Conservation (phyloP, 2,888 invertebrate species). For the Plutella xylostella region DNA sequence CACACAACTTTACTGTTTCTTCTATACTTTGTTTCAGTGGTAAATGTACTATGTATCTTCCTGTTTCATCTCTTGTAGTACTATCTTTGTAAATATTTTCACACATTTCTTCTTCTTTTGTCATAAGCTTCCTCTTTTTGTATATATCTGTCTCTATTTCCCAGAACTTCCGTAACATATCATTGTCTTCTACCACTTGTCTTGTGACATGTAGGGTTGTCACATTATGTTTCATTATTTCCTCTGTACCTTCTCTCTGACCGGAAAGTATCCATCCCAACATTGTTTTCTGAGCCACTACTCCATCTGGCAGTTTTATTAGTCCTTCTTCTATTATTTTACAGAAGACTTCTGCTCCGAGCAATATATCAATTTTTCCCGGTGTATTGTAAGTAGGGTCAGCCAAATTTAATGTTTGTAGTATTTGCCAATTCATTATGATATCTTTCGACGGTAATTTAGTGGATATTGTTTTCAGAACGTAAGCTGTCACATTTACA, state of each 20-base stretch:
- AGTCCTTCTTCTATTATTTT: conserved; percentile 19
- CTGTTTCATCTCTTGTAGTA: conserved; percentile 11
- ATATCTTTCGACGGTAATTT: conserved; percentile 12
- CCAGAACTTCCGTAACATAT: conserved; percentile 17
- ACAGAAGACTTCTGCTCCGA: conserved; percentile 19
- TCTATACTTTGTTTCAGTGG: conserved; percentile 13
- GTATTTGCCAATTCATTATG: conserved; percentile 10
- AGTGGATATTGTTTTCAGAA: conserved; percentile 15
- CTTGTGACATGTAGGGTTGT: conserved; percentile 11
- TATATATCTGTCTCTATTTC: conserved; percentile 19
- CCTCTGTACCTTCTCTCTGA: background rate
- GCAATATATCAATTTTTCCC: conserved; percentile 14
- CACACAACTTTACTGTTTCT: conserved; percentile 7
- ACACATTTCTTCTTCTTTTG: conserved; percentile 18
- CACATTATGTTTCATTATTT: conserved; percentile 3
- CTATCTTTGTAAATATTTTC: conserved; percentile 15
- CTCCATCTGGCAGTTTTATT: conserved; percentile 12
- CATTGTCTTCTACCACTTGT: conserved; percentile 15
- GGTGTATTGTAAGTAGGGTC: conserved; percentile 14
- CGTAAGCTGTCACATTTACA: conserved; percentile 12
- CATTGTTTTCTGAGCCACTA: conserved; percentile 18
- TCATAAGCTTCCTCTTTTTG: conserved; percentile 11
- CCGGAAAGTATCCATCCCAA: conserved; percentile 17
- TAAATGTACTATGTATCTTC: conserved; percentile 17
- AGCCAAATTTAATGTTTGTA: conserved; percentile 13